Evolutionary conservation across 1,140 invertebrate genomes (phyloP).

Genomic region (Onthophagus taurus): DNA sequence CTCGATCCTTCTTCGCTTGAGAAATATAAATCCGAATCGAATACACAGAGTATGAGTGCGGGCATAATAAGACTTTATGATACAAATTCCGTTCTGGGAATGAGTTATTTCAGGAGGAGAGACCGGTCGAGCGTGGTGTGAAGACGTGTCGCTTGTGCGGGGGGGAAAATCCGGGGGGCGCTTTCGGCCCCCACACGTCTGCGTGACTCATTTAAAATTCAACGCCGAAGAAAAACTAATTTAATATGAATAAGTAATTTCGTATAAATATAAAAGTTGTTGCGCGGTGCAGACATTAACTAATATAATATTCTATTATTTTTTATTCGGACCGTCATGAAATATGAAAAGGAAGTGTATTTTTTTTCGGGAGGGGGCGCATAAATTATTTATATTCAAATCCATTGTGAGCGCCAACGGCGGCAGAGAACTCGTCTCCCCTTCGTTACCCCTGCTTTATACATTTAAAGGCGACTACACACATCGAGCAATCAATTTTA

Average conservation of each 20-base stretch:
- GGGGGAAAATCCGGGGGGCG: no score
- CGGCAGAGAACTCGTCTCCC: conserved; percentile 13
- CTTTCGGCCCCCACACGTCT: conserved; percentile 30
- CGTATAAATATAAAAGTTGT: conserved; percentile 34
- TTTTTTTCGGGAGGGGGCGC: conserved; percentile 34
- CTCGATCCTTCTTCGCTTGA: no score
- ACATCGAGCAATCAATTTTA: no score
- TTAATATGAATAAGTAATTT: conserved; percentile 37
- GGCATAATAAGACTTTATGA: conserved; percentile 28
- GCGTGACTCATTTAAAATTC: conserved; percentile 35
- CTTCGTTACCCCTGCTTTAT: no score
- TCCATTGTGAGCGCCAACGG: conserved; percentile 25
- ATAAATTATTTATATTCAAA: conserved; percentile 36
- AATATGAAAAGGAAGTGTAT: conserved; percentile 33
- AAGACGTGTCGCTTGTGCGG: no score
- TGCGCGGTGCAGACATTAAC: conserved; percentile 30
- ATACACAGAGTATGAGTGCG: no score
- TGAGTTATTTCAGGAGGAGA: conserved; percentile 30
- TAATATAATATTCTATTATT: conserved; percentile 39
- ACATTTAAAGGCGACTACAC: no score
- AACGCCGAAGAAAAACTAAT: conserved; percentile 35
- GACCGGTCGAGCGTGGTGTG: no score
- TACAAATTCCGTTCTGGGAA: conserved; percentile 27
- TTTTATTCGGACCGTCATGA: conserved; percentile 34
- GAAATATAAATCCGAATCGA: no score